Conservation (phyloP, 2,113 vertebrate species). For the Myrmophylax atrothorax region DNA sequence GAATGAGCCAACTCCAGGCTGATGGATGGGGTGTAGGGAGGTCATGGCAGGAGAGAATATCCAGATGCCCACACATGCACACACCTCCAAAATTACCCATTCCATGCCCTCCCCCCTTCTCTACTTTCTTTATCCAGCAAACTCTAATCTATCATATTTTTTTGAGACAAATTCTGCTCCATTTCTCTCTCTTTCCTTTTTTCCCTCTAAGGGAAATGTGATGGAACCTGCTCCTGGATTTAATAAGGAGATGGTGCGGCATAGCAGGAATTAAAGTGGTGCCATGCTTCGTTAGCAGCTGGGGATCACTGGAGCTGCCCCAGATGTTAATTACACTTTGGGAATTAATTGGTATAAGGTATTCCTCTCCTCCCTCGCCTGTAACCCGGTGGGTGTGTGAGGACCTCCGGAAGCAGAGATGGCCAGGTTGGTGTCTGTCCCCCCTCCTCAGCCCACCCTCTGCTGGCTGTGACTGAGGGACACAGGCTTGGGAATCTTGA, state of each 20-base stretch:
- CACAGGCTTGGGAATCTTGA: neutral
- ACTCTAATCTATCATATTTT: conserved; percentile 84
- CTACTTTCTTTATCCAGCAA: conserved; percentile 79
- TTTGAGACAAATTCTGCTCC: conserved; percentile 78
- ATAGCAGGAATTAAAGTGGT: conserved; percentile 79
- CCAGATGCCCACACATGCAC: neutral
- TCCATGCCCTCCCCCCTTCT: conserved; percentile 21
- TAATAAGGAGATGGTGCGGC: conserved; percentile 78
- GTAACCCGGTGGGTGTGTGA: conserved; percentile 22
- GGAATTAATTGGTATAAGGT: conserved; percentile 83
- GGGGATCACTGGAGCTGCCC: conserved; percentile 76
- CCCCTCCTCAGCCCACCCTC: rapidly evolving
- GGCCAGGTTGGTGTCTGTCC: rapidly evolving
- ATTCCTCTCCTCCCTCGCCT: conserved; percentile 35
- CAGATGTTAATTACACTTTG: conserved; percentile 88
- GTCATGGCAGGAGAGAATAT: conserved; percentile 88
- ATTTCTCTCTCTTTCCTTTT: conserved; percentile 68
- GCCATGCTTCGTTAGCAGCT: conserved; percentile 87
- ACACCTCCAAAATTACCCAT: conserved; percentile 52
- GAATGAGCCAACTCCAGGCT: conserved; percentile 96
- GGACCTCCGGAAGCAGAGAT: neutral
- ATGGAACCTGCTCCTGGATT: conserved; percentile 75
- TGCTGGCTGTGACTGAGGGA: rapidly evolving
- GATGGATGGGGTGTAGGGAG: conserved; percentile 97
- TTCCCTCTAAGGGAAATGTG: conserved; percentile 80